Conservation (phyloP, 2,797 vertebrate genomes). For the Sternotherus odoratus region DNA sequence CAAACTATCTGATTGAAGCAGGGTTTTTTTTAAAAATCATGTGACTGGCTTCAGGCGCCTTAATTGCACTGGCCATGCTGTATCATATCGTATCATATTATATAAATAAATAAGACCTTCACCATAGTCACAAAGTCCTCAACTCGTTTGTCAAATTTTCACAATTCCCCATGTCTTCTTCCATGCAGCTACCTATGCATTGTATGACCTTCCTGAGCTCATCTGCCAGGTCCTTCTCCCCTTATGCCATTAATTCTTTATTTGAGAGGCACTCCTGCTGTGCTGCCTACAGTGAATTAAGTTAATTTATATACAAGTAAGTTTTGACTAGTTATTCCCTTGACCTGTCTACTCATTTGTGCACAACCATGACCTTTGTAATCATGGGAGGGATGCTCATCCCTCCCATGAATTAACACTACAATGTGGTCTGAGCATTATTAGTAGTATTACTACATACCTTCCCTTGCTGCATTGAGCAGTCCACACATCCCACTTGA, state of each 20-base stretch:
- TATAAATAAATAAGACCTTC: no score
- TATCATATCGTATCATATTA: no score
- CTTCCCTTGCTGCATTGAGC: conserved; percentile 94
- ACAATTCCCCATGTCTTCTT: background rate
- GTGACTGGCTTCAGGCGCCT: no score
- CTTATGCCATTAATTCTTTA: background rate
- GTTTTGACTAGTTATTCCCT: background rate
- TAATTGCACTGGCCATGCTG: no score
- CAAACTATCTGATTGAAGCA: no score
- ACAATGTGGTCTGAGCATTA: background rate
- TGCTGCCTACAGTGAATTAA: background rate
- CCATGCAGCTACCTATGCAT: background rate
- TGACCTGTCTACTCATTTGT: background rate
- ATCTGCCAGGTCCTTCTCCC: background rate
- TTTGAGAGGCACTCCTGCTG: background rate
- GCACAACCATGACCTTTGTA: background rate
- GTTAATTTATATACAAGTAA: background rate
- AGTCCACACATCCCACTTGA: conserved; percentile 97
- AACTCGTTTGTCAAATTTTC: background rate
- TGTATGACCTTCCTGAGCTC: background rate
- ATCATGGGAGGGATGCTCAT: background rate
- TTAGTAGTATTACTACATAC: conserved; percentile 78
- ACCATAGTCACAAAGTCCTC: background rate
- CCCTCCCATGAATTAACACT: background rate
- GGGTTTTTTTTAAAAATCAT: no score